phyloP scores from a whole-genome alignment of 2,113 vertebrate species.

The Odocoileus hemionus region DNA sequence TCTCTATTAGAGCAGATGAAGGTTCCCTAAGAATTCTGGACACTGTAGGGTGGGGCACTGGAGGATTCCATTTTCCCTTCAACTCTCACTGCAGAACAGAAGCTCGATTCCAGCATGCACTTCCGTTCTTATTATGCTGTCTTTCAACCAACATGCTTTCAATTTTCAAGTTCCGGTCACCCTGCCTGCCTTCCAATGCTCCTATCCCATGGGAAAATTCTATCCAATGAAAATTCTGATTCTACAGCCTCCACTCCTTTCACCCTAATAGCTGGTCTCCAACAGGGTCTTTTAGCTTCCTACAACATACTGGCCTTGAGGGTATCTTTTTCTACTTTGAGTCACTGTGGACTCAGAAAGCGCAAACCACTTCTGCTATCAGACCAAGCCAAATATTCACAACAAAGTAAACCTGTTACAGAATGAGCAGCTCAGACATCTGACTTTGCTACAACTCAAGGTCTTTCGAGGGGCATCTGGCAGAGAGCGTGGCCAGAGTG shows the following conservation, averaged over 20 bases:
- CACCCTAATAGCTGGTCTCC: not conserved
- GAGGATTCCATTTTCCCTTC: not conserved
- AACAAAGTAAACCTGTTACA: conserved; percentile 1
- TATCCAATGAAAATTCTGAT: not conserved
- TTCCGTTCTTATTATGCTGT: not conserved
- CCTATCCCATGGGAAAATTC: not conserved
- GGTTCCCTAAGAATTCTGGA: not conserved
- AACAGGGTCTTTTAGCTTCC: not conserved
- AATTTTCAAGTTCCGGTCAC: not conserved
- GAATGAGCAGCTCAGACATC: not conserved
- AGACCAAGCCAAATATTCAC: conserved; percentile 12
- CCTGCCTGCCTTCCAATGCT: not conserved
- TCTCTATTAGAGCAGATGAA: not conserved
- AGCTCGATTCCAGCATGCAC: not conserved
- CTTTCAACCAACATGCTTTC: not conserved
- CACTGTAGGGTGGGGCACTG: not conserved
- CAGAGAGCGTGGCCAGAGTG: not conserved
- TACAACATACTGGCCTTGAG: not conserved
- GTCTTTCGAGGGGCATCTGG: not conserved
- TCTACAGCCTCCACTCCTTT: not conserved
- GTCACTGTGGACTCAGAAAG: conserved; percentile 21
- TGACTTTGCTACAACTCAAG: not conserved
- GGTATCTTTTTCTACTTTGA: not conserved
- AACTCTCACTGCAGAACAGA: not conserved
- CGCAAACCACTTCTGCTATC: not conserved